Evolutionary conservation across 2,888 invertebrate species (phyloP).

Genomic region (Eupithecia centaureata): DNA sequence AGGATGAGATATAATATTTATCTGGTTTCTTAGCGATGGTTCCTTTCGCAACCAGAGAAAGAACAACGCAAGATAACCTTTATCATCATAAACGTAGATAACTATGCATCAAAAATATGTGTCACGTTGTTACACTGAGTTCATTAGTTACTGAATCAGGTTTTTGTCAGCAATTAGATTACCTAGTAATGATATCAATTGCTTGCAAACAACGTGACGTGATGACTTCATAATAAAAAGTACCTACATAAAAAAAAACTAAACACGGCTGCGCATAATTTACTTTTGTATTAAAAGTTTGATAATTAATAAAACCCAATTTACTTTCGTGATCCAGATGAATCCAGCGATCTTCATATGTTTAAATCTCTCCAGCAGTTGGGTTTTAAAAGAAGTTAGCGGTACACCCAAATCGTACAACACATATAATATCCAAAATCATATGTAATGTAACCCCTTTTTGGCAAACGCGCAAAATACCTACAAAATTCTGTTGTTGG

Average conservation of each 20-base stretch:
- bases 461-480: background rate
- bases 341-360: background rate
- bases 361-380: background rate
- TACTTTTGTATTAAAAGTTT: background rate
- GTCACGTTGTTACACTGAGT: conserved; percentile 7
- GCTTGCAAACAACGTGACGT: background rate
- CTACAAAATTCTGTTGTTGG: background rate
- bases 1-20: background rate
- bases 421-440: no score
- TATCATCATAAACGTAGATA: background rate
- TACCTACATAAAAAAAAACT: background rate
- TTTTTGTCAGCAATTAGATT: conserved; percentile 22
- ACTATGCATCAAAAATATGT: background rate
- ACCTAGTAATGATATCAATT: background rate
- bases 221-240: background rate
- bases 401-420: background rate
- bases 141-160: conserved; percentile 15
- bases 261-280: background rate
- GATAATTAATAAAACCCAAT: no score
- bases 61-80: background rate
- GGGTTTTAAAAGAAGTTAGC: background rate
- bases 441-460: no score
- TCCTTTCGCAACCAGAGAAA: background rate
- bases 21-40: background rate
- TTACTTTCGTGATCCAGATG: background rate